Conservation (phyloP, 1,140 invertebrate species). For the Diorhabda carinulata region DNA sequence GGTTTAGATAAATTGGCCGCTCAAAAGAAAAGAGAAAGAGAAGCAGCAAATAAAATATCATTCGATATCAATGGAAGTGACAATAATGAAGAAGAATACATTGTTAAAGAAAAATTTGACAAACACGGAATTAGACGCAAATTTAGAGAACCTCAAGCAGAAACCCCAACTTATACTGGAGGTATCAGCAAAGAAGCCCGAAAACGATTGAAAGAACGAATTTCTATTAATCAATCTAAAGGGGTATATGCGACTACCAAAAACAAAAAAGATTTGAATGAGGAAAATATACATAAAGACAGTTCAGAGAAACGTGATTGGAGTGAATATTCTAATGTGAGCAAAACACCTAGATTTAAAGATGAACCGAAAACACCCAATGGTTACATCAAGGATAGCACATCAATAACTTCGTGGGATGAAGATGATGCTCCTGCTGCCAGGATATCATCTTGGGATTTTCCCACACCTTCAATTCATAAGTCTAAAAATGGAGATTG, state of each 20-base stretch:
- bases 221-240: slow-evolving; percentile 48
- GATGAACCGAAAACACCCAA: slow-evolving; percentile 82
- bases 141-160: slow-evolving; percentile 72
- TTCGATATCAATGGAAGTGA: slow-evolving; percentile 58
- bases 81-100: slow-evolving; percentile 40
- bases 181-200: slow-evolving; percentile 79
- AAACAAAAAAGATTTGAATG: slow-evolving; percentile 46
- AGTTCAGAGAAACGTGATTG: slow-evolving; percentile 38
- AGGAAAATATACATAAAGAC: slow-evolving; percentile 38
- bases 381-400: slow-evolving; percentile 60
- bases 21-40: slow-evolving; percentile 62
- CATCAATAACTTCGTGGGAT: slow-evolving; percentile 82
- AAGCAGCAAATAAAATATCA: slow-evolving; percentile 58
- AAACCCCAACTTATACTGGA: slow-evolving; percentile 91
- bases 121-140: slow-evolving; percentile 53
- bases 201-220: slow-evolving; percentile 64
- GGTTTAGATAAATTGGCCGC: slow-evolving; percentile 86
- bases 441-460: slow-evolving; percentile 83
- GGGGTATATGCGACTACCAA: slow-evolving; percentile 56
- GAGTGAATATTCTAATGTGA: slow-evolving; percentile 38
- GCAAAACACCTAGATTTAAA: slow-evolving; percentile 66
- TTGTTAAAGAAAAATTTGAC: slow-evolving; percentile 39
- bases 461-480: slow-evolving; percentile 74
- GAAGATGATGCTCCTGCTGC: slow-evolving; percentile 68
- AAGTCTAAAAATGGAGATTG: slow-evolving; percentile 48